These are phyloP conservation scores for Pipistrellus kuhlii DNA, from an alignment of 2,797 vertebrate genomes.

Conservation along the genomic window DNA sequence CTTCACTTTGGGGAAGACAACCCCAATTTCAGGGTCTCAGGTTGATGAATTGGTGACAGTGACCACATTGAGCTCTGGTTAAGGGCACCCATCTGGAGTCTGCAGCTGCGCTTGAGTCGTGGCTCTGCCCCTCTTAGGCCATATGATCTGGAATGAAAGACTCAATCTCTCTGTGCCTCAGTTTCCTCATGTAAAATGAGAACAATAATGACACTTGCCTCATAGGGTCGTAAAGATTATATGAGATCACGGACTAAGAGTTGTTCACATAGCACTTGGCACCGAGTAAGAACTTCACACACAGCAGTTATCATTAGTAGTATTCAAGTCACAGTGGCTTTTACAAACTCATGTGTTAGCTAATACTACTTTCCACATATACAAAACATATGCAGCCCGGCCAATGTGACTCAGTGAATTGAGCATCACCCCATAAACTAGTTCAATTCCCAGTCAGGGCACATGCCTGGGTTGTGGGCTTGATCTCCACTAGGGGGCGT, in stretches of 20 bases:
- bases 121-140: neutral
- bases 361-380: neutral
- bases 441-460: too few relatives aligned
- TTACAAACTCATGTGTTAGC: neutral
- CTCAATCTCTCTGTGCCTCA: neutral
- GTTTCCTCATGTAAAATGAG: neutral
- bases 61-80: neutral
- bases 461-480: too few relatives aligned
- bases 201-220: neutral
- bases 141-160: neutral
- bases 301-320: neutral
- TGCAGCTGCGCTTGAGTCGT: neutral
- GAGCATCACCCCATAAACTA: too few relatives aligned
- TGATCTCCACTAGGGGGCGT: too few relatives aligned
- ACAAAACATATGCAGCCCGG: neutral
- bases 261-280: neutral
- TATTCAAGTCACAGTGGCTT: neutral
- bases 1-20: neutral
- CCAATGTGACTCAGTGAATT: too few relatives aligned
- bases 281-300: neutral
- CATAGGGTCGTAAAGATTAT: neutral
- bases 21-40: neutral
- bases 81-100: neutral
- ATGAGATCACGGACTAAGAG: neutral
- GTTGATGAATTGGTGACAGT: neutral